A percentile compares a stretch with the other conserved stretches of the same genome.
Conservation (phyloP, 2,113 vertebrate species). For the Pseudonaja textilis region DNA sequence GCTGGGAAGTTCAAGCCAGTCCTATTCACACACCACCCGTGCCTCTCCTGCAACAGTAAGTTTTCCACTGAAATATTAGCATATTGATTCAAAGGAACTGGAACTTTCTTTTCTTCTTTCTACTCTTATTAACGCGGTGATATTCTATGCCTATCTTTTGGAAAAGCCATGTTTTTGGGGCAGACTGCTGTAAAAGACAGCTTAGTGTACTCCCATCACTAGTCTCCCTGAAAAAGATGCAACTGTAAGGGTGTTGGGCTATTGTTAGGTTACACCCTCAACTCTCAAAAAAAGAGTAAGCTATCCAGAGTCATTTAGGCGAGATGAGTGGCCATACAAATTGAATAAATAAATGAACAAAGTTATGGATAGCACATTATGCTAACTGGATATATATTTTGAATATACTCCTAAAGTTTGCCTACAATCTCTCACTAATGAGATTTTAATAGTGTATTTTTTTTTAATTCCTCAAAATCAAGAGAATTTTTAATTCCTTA, state of each 20-base stretch:
- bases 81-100: not conserved
- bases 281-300: not conserved
- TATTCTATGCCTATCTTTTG: not conserved
- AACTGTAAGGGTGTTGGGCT: not conserved
- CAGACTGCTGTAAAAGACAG: not conserved
- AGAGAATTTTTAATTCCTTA: not conserved
- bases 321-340: not conserved
- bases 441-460: not conserved
- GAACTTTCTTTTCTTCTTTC: not conserved
- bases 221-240: not conserved
- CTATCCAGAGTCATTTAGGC: not conserved
- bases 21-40: constrained; percentile 84
- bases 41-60: constrained; percentile 88
- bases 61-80: not conserved
- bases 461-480: not conserved
- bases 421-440: not conserved
- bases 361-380: not conserved
- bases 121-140: not conserved
- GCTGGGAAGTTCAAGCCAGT: constrained; percentile 81
- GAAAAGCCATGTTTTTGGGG: not conserved
- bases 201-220: not conserved
- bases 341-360: not conserved
- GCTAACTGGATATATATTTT: not conserved
- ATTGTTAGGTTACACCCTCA: not conserved
- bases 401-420: not conserved